Evolutionary conservation across 2,888 invertebrate species (phyloP), one percentile per base, ranked within the genome.

Genomic region (Rhagonycha lutea): DNA sequence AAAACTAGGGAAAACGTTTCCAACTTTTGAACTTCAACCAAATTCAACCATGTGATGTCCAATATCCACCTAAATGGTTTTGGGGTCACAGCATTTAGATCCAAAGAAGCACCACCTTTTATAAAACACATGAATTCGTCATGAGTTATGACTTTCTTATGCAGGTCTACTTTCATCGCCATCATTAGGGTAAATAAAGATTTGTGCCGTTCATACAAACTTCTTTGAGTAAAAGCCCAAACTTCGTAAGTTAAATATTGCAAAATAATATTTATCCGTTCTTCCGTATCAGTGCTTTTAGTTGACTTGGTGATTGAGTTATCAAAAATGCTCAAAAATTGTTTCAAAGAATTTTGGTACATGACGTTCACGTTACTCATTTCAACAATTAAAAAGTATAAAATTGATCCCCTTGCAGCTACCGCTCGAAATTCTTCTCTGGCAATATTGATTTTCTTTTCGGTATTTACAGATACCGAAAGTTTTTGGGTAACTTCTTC

Each of bases 311-410:
- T 95, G 80, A 98, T 98, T 0, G 98, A 97, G 83, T 93, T 94
- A 86, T 98, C 98, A 85, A 98, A 98, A 79, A 98, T 94, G 11
- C 92, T 95, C 63, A 98, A 89, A 88, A 98, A 98, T 86, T 98
- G 98, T 84, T 96, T 96, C 69, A 98, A 89, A 0, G 98, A 97
- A 82, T 98, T 98, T 87, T 98, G 98, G 85, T 98, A 98, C 98
- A 98, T 98, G 9, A 94, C 92, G 85, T 98, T 98, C 0, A 98
- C 98, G 85, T 96, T 94, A 84, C 96, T 96, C 98, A 98, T 98
- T 89, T 98, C 98, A 0, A 98, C 98, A 78, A 98, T 98, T 61
- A 98, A 90, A 86, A 98, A 98, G 85, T 98, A 98, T 1, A 98
- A 89, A 74, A 98, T 97, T 0, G 97, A 97, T 14, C 98, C 98